These are phyloP conservation scores for Trachelipus rathkii DNA, from an alignment of 1,140 invertebrate species.

Conservation along the genomic window DNA sequence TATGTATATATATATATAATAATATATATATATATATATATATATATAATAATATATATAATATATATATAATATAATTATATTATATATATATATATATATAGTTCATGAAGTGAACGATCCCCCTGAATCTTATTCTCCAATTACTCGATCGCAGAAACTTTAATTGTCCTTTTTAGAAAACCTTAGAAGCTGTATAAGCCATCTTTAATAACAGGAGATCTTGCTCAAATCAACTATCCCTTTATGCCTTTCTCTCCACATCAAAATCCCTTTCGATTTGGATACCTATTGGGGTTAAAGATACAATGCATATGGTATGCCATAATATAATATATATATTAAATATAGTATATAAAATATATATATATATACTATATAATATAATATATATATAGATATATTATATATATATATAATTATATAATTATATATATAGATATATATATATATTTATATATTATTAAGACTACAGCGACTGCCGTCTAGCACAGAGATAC, in stretches of 20 bases:
- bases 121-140: neutral
- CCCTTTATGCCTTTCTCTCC: too few species aligned
- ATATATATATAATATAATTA: neutral
- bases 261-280: too few species aligned
- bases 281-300: too few species aligned
- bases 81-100: neutral
- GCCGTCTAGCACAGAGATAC: too few species aligned
- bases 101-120: neutral
- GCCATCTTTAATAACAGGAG: slow-evolving; percentile 7
- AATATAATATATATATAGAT: neutral
- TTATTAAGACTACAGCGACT: too few species aligned
- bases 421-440: too few species aligned
- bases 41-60: neutral
- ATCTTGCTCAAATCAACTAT: neutral
- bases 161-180: neutral
- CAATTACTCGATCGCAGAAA: neutral
- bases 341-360: neutral
- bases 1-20: slow-evolving; percentile 1
- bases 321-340: slow-evolving; percentile 3
- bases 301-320: too few species aligned
- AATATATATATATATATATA: neutral
- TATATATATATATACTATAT: neutral
- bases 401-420: too few species aligned
- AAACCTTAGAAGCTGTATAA: neutral
- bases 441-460: too few species aligned